Evolutionary conservation across 1,140 invertebrate genomes (phyloP).

Genomic region (Forficula auricularia): DNA sequence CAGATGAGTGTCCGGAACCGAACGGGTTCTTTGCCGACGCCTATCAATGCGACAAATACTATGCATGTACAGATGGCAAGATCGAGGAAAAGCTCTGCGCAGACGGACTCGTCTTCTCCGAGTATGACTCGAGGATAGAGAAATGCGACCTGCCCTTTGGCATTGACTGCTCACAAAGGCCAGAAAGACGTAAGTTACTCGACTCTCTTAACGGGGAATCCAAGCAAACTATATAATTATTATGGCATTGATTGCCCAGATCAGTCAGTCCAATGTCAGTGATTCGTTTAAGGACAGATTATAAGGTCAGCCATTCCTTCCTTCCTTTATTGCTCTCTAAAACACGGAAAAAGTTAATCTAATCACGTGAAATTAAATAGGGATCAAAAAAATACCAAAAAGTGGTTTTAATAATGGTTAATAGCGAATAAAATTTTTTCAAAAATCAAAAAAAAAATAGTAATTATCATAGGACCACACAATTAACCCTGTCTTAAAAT

Average conservation of each 20-base stretch:
- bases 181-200: conserved; percentile 68
- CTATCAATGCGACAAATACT: conserved; percentile 81
- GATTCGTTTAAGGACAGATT: not conserved
- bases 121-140: conserved; percentile 59
- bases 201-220: conserved; percentile 6
- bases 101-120: conserved; percentile 83
- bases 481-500: too few relatives aligned
- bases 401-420: too few relatives aligned
- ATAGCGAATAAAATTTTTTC: too few relatives aligned
- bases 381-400: too few relatives aligned
- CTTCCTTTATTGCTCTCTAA: too few relatives aligned
- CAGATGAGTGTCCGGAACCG: conserved; percentile 57
- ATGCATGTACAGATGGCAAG: conserved; percentile 52
- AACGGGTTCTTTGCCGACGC: conserved; percentile 71
- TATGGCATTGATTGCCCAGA: not conserved
- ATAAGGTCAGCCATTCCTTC: too few relatives aligned
- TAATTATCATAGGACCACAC: too few relatives aligned
- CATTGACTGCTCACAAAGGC: conserved; percentile 59
- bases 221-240: not conserved
- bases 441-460: too few relatives aligned
- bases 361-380: too few relatives aligned
- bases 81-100: conserved; percentile 63
- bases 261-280: not conserved
- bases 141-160: conserved; percentile 77
- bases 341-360: too few relatives aligned